Evolutionary conservation across 2,888 invertebrate genomes (phyloP).

Genomic region (Drosophila longiperda): DNA sequence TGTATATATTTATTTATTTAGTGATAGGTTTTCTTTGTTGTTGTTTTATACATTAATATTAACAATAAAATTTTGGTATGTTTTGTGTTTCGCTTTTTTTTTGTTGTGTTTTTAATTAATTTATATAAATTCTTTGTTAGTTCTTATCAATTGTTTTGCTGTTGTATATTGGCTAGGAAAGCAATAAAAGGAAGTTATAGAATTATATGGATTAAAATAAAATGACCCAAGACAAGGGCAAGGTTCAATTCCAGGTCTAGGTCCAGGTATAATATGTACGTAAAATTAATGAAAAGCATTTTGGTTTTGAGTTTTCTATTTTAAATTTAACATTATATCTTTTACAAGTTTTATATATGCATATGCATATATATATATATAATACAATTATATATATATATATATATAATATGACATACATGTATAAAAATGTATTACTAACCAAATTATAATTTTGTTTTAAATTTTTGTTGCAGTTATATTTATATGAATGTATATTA

Average conservation of each 20-base stretch:
- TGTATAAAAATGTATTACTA: constrained; percentile 55
- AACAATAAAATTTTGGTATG: constrained; percentile 75
- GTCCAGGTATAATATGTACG: constrained; percentile 24
- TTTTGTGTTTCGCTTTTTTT: constrained; percentile 64
- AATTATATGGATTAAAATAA: constrained; percentile 2
- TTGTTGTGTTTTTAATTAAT: constrained; percentile 37
- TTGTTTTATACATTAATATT: constrained; percentile 28
- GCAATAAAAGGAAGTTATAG: constrained; percentile 27
- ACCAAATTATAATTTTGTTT: constrained; percentile 48
- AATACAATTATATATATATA: constrained; percentile 2
- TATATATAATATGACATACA: constrained; percentile 22
- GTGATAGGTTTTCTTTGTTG: constrained; percentile 30
- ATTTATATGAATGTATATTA: constrained; percentile 18
- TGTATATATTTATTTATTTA: constrained; percentile 27
- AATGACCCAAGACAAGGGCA: constrained; percentile 26
- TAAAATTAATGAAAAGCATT: constrained; percentile 71
- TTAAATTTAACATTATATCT: constrained; percentile 15
- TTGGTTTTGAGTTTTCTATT: constrained; percentile 58
- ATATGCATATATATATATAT: neutral
- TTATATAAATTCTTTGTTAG: constrained; percentile 66
- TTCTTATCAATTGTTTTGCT: constrained; percentile 37
- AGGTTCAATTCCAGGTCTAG: constrained; percentile 13
- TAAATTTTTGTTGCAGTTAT: constrained; percentile 32
- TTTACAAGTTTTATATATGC: constrained; percentile 36
- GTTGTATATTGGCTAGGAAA: constrained; percentile 66